Conservation (phyloP, 2,888 invertebrate genomes). For the Chironomus riparius region DNA sequence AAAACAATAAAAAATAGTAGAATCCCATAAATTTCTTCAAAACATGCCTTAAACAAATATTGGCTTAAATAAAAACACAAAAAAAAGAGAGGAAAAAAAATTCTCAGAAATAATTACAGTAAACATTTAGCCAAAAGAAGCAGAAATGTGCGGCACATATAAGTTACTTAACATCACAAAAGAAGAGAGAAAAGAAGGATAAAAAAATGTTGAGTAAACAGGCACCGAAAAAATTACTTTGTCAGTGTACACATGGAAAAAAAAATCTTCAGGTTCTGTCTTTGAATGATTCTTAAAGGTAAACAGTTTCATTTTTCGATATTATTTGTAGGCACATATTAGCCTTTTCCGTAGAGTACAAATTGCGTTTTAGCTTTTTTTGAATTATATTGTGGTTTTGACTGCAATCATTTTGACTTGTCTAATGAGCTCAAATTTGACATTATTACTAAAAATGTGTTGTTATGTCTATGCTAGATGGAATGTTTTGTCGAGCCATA, state of each 20-base stretch:
- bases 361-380: background rate
- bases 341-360: background rate
- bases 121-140: conserved; percentile 1
- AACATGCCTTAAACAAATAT: conserved; percentile 5
- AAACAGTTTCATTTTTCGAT: conserved; percentile 4
- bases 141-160: background rate
- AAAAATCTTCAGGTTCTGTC: background rate
- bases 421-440: too few species aligned
- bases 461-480: too few species aligned
- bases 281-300: background rate
- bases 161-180: background rate
- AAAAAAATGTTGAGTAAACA: background rate
- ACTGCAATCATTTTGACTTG: too few species aligned
- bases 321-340: background rate
- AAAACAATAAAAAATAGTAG: conserved; percentile 6
- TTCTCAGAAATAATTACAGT: conserved; percentile 8
- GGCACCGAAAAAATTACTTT: background rate
- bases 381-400: background rate
- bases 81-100: background rate
- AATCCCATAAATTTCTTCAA: conserved; percentile 3
- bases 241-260: background rate
- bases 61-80: background rate
- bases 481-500: too few species aligned
- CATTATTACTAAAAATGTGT: too few species aligned
- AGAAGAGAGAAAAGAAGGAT: background rate